Percentiles rank a stretch among this genome's conserved stretches.
These are phyloP conservation scores for Choloepus didactylus DNA, from an alignment of 2,797 vertebrate species.

Conservation along the genomic window DNA sequence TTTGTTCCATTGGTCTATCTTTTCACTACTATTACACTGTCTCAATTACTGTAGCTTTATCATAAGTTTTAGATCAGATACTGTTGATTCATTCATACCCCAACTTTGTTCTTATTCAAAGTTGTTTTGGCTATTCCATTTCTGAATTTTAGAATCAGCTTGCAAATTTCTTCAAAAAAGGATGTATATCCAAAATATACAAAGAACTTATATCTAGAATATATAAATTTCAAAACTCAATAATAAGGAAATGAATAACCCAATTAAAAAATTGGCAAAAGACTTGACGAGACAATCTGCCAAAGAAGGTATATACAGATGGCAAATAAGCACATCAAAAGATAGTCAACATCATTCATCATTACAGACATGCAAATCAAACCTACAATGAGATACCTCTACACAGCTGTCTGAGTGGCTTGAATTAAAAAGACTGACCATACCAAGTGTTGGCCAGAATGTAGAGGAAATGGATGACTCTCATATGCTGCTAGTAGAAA, in stretches of 20 bases:
- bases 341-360: not conserved
- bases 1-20: not conserved
- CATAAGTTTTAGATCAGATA: not conserved
- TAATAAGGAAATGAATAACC: slow-evolving; percentile 25
- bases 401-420: not conserved
- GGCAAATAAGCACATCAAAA: not conserved
- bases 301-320: not conserved
- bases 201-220: not conserved
- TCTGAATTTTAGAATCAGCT: slow-evolving; percentile 39
- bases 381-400: not conserved
- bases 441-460: not conserved
- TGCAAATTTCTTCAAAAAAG: slow-evolving; percentile 41
- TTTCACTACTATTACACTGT: not conserved
- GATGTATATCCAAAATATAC: not conserved
- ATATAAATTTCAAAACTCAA: slow-evolving; percentile 1
- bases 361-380: not conserved
- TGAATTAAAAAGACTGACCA: not conserved
- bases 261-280: not conserved
- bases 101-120: not conserved
- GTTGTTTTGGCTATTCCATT: not conserved
- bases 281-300: not conserved
- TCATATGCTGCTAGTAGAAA: not conserved
- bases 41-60: not conserved
- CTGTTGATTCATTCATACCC: not conserved
- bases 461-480: not conserved